phyloP scores from a whole-genome alignment of 2,113 vertebrate genomes.

The Sinocyclocheilus anophthalmus region DNA sequence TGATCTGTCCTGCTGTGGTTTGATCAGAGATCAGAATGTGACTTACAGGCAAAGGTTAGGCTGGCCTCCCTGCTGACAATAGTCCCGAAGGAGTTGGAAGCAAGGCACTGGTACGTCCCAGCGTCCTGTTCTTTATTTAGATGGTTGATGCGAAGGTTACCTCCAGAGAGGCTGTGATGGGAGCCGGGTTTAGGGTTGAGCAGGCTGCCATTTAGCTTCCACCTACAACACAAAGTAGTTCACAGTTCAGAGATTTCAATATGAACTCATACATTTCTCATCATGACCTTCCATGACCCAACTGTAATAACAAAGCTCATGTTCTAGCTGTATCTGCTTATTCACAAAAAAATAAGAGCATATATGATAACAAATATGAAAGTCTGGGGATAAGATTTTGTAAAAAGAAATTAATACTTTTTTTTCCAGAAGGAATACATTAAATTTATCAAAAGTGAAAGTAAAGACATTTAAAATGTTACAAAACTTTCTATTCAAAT shows the following conservation, averaged over 20 bases:
- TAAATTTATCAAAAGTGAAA: background rate
- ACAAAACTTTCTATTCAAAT: too few species aligned
- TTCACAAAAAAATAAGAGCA: background rate
- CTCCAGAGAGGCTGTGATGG: conserved; percentile 88
- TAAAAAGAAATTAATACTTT: too few species aligned
- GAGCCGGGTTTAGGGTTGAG: conserved; percentile 84
- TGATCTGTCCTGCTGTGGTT: conserved; percentile 20
- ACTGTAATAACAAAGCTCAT: background rate
- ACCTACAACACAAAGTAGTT: conserved; percentile 73
- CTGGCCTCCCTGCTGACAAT: conserved; percentile 90
- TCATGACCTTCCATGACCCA: background rate
- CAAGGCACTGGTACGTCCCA: conserved; percentile 93
- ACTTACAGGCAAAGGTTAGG: conserved; percentile 97
- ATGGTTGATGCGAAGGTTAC: conserved; percentile 89
- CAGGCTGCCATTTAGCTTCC: conserved; percentile 92
- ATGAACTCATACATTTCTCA: background rate
- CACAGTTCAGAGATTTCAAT: conserved; percentile 13
- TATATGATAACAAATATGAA: background rate
- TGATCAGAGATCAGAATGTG: conserved; percentile 39
- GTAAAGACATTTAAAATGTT: too few species aligned
- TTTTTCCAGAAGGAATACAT: too few species aligned
- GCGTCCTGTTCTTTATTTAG: conserved; percentile 88
- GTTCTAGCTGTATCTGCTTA: background rate
- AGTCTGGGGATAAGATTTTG: too few species aligned
- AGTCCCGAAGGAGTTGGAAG: conserved; percentile 92